A percentile compares a stretch with the other conserved stretches of the same genome.
phyloP scores from a whole-genome alignment of 2,797 vertebrate genomes.

The Siniperca obscura region DNA sequence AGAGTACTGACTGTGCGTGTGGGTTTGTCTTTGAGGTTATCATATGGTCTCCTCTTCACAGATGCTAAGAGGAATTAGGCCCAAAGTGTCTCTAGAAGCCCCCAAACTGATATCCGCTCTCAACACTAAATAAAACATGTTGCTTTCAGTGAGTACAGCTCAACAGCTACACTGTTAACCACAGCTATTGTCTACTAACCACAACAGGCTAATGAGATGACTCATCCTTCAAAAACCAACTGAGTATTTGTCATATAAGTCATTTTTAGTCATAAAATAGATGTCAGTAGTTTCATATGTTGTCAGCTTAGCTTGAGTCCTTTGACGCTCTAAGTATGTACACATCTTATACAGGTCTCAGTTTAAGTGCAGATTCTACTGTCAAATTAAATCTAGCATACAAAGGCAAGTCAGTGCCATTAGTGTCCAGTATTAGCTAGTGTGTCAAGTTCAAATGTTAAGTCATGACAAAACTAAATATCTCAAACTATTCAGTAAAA shows the following conservation, averaged over 20 bases:
- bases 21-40: slow-evolving; percentile 28
- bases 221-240: background rate
- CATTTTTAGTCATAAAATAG: background rate
- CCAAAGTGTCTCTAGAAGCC: slow-evolving; percentile 21
- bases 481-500: background rate
- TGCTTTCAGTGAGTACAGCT: background rate
- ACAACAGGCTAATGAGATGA: background rate
- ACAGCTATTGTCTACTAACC: background rate
- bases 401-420: background rate
- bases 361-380: background rate
- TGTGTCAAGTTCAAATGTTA: background rate
- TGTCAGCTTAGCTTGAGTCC: background rate
- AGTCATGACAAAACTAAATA: too few species aligned
- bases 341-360: background rate
- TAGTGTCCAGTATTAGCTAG: background rate
- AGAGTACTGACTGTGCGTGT: background rate
- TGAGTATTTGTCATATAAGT: background rate
- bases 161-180: background rate
- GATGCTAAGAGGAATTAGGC: slow-evolving; percentile 10
- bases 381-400: background rate
- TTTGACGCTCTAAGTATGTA: background rate
- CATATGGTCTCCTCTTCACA: slow-evolving; percentile 25
- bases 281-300: background rate
- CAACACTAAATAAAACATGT: background rate
- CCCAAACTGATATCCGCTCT: slow-evolving; percentile 17